phyloP scores from a whole-genome alignment of 2,888 invertebrate species.

The Anthrax anthrax region DNA sequence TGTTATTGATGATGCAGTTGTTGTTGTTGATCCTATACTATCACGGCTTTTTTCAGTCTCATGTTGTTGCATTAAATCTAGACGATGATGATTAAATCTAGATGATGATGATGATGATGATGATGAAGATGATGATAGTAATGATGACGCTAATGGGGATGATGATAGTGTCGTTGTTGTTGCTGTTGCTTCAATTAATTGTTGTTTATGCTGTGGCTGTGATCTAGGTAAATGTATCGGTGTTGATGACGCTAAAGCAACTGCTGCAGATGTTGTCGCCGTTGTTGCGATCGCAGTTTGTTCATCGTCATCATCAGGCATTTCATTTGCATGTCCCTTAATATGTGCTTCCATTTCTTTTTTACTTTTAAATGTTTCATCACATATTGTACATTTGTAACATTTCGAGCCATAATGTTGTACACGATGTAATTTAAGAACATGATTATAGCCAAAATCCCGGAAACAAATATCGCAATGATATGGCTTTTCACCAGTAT shows the following conservation, averaged over 20 bases:
- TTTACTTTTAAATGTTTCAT: conserved; percentile 80
- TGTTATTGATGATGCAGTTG: conserved; percentile 16
- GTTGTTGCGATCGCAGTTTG: neutral
- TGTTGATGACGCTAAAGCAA: conserved; percentile 7
- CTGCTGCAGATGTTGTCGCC: conserved; percentile 15
- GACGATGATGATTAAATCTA: neutral
- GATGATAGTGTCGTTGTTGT: too few species aligned
- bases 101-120: neutral
- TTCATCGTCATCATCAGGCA: conserved; percentile 38
- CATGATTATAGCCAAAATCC: conserved; percentile 83
- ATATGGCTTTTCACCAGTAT: conserved; percentile 83
- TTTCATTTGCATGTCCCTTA: conserved; percentile 53
- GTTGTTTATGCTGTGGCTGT: conserved; percentile 19
- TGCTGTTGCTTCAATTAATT: neutral
- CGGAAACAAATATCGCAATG: conserved; percentile 84
- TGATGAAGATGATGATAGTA: neutral
- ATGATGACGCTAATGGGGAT: neutral
- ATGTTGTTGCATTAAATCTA: conserved; percentile 2
- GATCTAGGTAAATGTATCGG: conserved; percentile 10
- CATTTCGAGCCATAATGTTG: conserved; percentile 86
- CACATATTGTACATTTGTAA: conserved; percentile 83
- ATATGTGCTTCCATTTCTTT: conserved; percentile 85
- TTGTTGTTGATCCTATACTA: conserved; percentile 20
- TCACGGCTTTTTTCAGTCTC: conserved; percentile 28
- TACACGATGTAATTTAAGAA: conserved; percentile 74